Evolutionary conservation across 2,113 vertebrate species (phyloP), one percentile per base, ranked within the genome.

Genomic region (Festucalex cinctus): DNA sequence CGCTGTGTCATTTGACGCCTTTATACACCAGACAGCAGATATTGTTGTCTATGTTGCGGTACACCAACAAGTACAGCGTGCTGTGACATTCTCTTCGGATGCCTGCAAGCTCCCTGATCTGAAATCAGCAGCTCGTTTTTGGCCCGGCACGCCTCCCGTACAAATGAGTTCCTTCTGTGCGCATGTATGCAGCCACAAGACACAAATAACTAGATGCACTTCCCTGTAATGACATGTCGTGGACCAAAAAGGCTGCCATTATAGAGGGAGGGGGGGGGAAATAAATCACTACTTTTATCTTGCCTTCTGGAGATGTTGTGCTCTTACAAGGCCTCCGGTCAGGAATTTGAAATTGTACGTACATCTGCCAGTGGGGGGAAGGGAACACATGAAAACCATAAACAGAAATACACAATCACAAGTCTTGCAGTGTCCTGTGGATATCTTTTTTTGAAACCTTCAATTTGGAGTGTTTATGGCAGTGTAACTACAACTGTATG

Each of bases 201-300:
- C 86, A 89, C 88, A 91, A 89, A 91, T 90, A 90, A 90, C 88
- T 86, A 83, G 76, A 88, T 88, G 76, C 85, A 89, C 88, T 72
- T 88, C 87, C 78, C 80, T 77, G 75, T 91, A 92, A 91, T 90
- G 80, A 92, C 83, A 90, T 81, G 77, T 83, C 86, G 84, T 82
- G 86, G 86, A 89, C 83, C 72, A 77, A 88, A 83, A 83, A 76
- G 78, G 82, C 82, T 85, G 83, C 83, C 88, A 90, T 91, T 88
- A 89, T 78, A 79, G 81, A 84, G 86, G 74, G 73, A 69, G 75
- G 72, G 72, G 64, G 78, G 66, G 46, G 3, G 59, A 48, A 46
- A 76, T n/a, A 82, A 85, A 86, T 88, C 82, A 83, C 78, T 74
- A 77, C 86, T 86, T 88, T 87, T 73, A 84, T 82, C 81, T 83